Evolutionary conservation across 2,797 vertebrate species (phyloP).

Genomic region (Enteromius paludinosus): DNA sequence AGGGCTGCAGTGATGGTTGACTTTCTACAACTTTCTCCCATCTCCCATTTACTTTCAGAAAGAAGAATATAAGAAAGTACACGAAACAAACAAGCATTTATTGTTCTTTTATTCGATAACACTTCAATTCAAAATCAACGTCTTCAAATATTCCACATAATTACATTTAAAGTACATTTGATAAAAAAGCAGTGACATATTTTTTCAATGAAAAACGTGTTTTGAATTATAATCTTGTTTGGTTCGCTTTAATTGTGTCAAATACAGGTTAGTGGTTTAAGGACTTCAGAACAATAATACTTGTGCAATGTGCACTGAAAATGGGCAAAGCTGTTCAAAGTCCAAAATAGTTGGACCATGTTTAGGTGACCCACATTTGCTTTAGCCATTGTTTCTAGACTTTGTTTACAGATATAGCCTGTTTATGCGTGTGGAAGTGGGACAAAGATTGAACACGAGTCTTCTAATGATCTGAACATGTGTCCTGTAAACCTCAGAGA

Average conservation of each 20-base stretch:
- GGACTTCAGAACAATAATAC: slow-evolving; percentile 11
- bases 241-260: neutral
- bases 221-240: slow-evolving; percentile 15
- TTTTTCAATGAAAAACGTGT: neutral
- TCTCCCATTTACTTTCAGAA: neutral
- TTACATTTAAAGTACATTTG: slow-evolving; percentile 63
- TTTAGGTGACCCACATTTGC: slow-evolving; percentile 63
- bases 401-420: neutral
- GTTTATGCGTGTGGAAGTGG: neutral
- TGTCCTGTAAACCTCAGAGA: slow-evolving; percentile 67
- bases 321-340: slow-evolving; percentile 37
- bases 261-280: slow-evolving; percentile 1
- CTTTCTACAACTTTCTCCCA: too few species aligned
- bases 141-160: slow-evolving; percentile 72
- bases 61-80: slow-evolving; percentile 12
- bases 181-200: neutral
- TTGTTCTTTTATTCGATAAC: slow-evolving; percentile 64
- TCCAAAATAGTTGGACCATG: slow-evolving; percentile 24
- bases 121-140: slow-evolving; percentile 57
- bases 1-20: too few species aligned
- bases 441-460: neutral
- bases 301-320: slow-evolving; percentile 25
- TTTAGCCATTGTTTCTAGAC: neutral
- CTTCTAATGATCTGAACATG: slow-evolving; percentile 44
- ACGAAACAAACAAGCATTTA: slow-evolving; percentile 70